phyloP scores from a whole-genome alignment of 2,888 invertebrate species.

The Dermolepida albohirtum region DNA sequence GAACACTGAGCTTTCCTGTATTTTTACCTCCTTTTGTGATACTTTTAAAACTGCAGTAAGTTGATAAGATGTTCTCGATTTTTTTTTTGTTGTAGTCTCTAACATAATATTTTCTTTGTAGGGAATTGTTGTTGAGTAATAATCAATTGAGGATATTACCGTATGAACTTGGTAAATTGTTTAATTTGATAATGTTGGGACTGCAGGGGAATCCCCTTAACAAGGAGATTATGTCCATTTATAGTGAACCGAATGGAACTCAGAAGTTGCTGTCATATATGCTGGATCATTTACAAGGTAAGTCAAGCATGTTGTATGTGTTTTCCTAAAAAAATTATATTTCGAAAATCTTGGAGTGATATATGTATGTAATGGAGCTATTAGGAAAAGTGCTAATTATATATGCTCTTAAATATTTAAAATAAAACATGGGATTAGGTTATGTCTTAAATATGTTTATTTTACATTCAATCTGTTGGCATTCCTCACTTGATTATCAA shows the following conservation, averaged over 20 bases:
- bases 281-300: conserved; percentile 96
- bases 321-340: neutral
- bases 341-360: neutral
- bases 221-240: conserved; percentile 91
- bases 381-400: no score
- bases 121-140: conserved; percentile 94
- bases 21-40: conserved; percentile 38
- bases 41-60: conserved; percentile 39
- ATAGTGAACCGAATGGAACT: conserved; percentile 94
- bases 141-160: conserved; percentile 95
- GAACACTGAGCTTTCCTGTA: conserved; percentile 33
- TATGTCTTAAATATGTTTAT: no score
- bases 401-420: no score
- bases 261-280: conserved; percentile 94
- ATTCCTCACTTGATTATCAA: no score
- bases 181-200: conserved; percentile 93
- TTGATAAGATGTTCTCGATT: neutral
- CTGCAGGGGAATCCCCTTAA: conserved; percentile 94
- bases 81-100: conserved; percentile 3
- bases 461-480: no score
- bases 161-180: conserved; percentile 96
- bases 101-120: conserved; percentile 63
- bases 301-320: conserved; percentile 54
- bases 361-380: neutral
- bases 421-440: no score